phyloP scores from a whole-genome alignment of 1,140 invertebrate species.

The Cherax destructor region DNA sequence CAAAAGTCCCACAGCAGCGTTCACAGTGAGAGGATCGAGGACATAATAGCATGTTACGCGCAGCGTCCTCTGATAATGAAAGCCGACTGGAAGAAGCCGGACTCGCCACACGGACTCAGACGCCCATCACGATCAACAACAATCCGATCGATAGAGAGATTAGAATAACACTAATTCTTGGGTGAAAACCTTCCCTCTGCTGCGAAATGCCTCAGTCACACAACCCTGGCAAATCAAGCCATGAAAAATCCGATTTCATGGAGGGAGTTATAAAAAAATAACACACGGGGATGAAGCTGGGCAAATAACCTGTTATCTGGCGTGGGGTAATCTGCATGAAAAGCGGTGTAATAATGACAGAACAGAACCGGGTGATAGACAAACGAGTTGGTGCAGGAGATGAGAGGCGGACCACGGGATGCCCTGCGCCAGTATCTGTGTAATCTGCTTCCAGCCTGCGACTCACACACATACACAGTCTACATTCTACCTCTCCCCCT shows the following conservation, averaged over 20 bases:
- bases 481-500: too few relatives aligned
- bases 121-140: too few relatives aligned
- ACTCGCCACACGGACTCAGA: too few relatives aligned
- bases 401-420: neutral
- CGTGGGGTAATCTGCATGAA: neutral
- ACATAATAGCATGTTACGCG: too few relatives aligned
- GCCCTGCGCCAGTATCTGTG: neutral
- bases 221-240: too few relatives aligned
- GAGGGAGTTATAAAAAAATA: neutral
- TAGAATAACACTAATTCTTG: neutral
- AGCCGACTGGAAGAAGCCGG: too few relatives aligned
- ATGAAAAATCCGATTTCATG: neutral
- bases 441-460: neutral
- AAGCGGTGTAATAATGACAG: neutral
- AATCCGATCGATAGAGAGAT: neutral
- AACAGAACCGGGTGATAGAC: neutral
- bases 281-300: neutral
- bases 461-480: neutral
- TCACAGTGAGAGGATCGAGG: too few relatives aligned
- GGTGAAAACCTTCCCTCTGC: neutral
- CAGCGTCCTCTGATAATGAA: too few relatives aligned
- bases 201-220: too few relatives aligned
- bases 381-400: neutral
- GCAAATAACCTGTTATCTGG: neutral
- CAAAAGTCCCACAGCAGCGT: too few relatives aligned